Percentiles rank a stretch among this genome's conserved stretches.
Conservation (phyloP, 2,888 invertebrate genomes). For the Dastarcus helophoroides region DNA sequence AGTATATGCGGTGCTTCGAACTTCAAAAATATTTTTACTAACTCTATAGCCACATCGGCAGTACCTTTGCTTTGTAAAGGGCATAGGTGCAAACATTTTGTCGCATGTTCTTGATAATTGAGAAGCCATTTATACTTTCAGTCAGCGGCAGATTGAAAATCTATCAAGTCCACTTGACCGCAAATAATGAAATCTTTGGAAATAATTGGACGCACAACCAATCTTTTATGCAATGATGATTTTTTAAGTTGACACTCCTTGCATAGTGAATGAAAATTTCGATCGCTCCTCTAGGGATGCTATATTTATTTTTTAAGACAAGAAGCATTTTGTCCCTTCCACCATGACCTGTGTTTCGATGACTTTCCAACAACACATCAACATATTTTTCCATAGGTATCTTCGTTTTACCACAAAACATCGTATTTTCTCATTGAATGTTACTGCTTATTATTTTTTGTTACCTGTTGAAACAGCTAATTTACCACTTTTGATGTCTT, state of each 20-base stretch:
- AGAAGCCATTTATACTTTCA: constrained; percentile 6
- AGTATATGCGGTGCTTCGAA: constrained; percentile 7
- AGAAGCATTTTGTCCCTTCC: constrained; percentile 1
- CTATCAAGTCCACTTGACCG: constrained; percentile 3
- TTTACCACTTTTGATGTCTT: constrained; percentile 3
- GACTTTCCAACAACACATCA: constrained; percentile 1
- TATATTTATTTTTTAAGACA: constrained; percentile 3
- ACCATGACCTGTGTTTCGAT: background rate
- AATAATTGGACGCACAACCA: constrained; percentile 1
- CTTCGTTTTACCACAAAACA: background rate
- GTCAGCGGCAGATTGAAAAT: constrained; percentile 5
- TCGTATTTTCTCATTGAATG: too few species aligned
- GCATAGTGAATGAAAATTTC: constrained; percentile 2
- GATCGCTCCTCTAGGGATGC: constrained; percentile 3
- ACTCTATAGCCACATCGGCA: constrained; percentile 3
- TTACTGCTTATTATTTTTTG: constrained; percentile 1
- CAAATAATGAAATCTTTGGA: constrained; percentile 2
- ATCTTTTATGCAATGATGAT: background rate
- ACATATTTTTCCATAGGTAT: constrained; percentile 1
- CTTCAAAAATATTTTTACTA: constrained; percentile 1
- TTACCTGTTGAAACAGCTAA: constrained; percentile 3
- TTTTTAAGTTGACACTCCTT: constrained; percentile 1
- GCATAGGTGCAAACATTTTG: constrained; percentile 3
- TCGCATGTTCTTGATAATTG: constrained; percentile 5
- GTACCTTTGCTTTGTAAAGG: constrained; percentile 4